Conservation (phyloP, 2,888 invertebrate species). For the Standfussiana lucernea region DNA sequence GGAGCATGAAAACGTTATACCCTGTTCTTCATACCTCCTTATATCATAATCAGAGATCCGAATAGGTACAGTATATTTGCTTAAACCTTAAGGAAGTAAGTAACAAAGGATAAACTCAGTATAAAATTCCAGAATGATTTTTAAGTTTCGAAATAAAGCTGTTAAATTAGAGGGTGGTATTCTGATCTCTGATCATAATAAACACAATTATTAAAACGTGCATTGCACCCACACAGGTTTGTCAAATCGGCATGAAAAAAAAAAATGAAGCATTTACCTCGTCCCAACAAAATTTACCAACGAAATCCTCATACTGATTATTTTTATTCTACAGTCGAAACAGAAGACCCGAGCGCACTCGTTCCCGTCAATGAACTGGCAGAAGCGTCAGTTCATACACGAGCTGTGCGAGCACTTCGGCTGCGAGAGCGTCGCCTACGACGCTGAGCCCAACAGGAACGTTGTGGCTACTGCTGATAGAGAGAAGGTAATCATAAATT, state of each 20-base stretch:
- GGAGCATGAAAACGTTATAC: no score
- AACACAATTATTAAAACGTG: neutral
- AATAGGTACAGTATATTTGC: no score
- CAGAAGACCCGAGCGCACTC: conserved; percentile 96
- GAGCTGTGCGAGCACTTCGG: conserved; percentile 99
- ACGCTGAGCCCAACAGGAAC: conserved; percentile 98
- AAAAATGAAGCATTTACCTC: neutral
- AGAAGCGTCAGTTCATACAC: conserved; percentile 97
- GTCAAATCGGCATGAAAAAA: neutral
- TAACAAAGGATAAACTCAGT: no score
- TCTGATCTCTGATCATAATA: no score
- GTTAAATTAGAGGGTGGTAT: no score
- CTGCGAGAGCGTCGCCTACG: conserved; percentile 97
- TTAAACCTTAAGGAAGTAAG: no score
- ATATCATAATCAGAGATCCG: no score
- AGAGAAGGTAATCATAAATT: conserved; percentile 92
- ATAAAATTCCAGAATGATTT: no score
- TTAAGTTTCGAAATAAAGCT: no score
- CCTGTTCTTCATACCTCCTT: neutral
- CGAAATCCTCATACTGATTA: neutral
- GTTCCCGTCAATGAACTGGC: conserved; percentile 98
- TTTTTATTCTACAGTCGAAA: conserved; percentile 90
- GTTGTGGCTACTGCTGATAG: conserved; percentile 97
- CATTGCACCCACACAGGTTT: neutral
- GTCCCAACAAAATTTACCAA: neutral